Percentiles rank a stretch among this genome's conserved stretches.
phyloP scores from a whole-genome alignment of 2,888 invertebrate species.

The Ligdia adustata region DNA sequence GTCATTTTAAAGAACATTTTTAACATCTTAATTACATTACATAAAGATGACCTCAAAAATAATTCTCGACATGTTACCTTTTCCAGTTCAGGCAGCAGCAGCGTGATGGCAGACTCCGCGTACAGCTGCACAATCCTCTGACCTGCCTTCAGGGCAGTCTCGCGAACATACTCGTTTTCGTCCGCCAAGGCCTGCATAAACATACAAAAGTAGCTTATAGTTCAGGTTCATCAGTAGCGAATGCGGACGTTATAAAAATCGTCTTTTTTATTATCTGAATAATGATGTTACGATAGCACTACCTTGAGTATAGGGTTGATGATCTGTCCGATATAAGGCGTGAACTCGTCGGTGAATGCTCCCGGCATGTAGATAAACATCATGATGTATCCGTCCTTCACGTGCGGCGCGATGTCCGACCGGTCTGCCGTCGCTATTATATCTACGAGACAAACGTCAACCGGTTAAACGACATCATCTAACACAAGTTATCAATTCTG shows the following conservation, averaged over 20 bases:
- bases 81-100: conserved; percentile 97
- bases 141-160: conserved; percentile 98
- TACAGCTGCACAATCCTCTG: conserved; percentile 98
- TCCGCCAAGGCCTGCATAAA: conserved; percentile 92
- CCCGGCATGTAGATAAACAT: conserved; percentile 99
- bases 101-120: conserved; percentile 96
- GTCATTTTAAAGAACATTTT: no score
- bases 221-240: no score
- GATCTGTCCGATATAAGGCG: conserved; percentile 97
- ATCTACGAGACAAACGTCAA: no score
- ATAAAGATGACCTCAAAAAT: no score
- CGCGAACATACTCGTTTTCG: conserved; percentile 99
- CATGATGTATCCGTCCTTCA: conserved; percentile 99
- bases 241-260: no score
- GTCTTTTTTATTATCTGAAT: no score
- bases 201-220: neutral
- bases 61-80: conserved; percentile 52
- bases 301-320: conserved; percentile 97
- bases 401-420: conserved; percentile 96
- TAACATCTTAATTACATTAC: no score
- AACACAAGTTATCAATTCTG: no score
- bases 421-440: conserved; percentile 97
- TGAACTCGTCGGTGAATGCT: conserved; percentile 97
- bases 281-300: no score
- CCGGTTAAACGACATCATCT: no score